Base-by-base conservation (phyloP, 2,888 invertebrate species). In the Aspidiotus destructor region DNA sequence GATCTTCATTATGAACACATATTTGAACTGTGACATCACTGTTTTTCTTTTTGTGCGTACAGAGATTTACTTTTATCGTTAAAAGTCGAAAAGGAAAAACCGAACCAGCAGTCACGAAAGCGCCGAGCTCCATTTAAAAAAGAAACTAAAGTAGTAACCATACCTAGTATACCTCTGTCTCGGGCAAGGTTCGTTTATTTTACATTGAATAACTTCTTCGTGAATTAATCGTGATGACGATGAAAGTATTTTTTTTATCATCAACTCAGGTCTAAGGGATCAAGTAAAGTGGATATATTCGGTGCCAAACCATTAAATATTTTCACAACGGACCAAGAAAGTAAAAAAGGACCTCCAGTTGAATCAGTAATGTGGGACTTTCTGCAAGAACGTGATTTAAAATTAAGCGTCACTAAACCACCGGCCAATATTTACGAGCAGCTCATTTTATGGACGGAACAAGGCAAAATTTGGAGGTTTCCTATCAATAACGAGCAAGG, bases 401-500 rank as follows among this genome's bases (percentile, higher is more conserved):
- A 84, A 71, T 73, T 87, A 67, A 79, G 84, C 0, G 80, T 85
- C 0, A 81, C 85, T 0, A 87, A 87, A 76, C 86, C 90, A 0
- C 92, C 95, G 0, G 77, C 82, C 9, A 98, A 97, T 80, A 87
- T 88, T 75, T 96, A 92, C 77, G 89, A 98, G 77, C 92, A 98
- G 79, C 87, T 95, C 86, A 88, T 91, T 60, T 76, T 85, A 64
- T 96, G 95, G 96, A 98, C 98, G 0, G 86, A 93, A 68, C 86
- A 93, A 77, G 94, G 93, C 55, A 96, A 94, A 79, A 78, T 97
- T 13, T 99, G 98, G 98, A 85, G 87, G 72, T 99, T 96, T 77
- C 99, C 99, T 1, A 93, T 99, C 71, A 84, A 99, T 77, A 99
- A 99, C 80, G 98, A 99, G 79, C 89, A 92, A 82, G 96, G 92